Base-by-base conservation (phyloP, 2,888 invertebrate genomes). In the Apodemia hepburni region DNA sequence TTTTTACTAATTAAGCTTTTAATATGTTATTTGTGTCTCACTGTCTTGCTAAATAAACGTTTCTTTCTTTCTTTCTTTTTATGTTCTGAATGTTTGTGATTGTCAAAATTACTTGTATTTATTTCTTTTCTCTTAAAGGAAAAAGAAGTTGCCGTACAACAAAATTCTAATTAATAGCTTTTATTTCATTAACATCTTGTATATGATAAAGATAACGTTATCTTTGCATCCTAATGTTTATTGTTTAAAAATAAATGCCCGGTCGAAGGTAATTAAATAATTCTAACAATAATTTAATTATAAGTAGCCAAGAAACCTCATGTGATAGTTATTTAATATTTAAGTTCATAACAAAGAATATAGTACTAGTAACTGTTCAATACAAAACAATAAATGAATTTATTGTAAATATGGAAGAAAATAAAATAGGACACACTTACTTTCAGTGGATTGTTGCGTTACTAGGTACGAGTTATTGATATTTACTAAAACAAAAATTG, bases 361-460 rank as follows among this genome's bases (percentile, higher is more conserved):
- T 22, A 22, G 1, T 22, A 22, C 22, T 22, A 22, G 22, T 22
- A 22, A 22, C 22, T 12, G 2, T 5, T 12, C 12, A 42, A 42
- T 42, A 5, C 42, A 42, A 42, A 15, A 15, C 42, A 47, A 38
- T 49, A 3, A 5, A 61, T 35, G 27, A 45, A 15, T 42, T 18
- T 9, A 29, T 18, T 58, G 58, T 61, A 38, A 18, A 58, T 4
- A 61, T 38, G 18, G 33, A 42, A 45, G n/a, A 35, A n/a, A 61
- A 22, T 12, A 63, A 63, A 51, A 12, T n/a, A 18, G 71, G 72
- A 35, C 67, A 68, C 61, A 70, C 69, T 3, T 59, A 69, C 45
- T 51, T 62, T 42, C 73, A 73, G 64, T 72, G 72, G 71, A 59
- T 70, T 15, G 61, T 70, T 60, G 71, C 72, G n/a, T 64, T 72